Conservation (phyloP, 2,113 vertebrate species). For the Alethe castanea region DNA sequence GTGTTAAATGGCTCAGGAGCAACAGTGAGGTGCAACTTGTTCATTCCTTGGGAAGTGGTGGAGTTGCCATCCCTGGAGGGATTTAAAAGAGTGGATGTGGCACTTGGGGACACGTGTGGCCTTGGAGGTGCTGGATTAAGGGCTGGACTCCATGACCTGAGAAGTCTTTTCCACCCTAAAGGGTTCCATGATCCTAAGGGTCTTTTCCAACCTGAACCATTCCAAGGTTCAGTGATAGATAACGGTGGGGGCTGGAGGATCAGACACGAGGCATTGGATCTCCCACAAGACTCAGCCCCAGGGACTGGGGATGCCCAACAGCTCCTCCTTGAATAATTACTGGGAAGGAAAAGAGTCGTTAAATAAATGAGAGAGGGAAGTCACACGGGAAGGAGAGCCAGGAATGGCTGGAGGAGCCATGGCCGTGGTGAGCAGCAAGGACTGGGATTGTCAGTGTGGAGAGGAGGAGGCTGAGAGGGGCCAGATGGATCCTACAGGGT, state of each 20-base stretch:
- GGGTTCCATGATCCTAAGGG: neutral
- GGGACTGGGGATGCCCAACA: rapidly evolving
- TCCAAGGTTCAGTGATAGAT: neutral
- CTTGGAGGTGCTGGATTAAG: neutral
- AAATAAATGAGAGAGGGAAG: neutral
- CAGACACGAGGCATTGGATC: neutral
- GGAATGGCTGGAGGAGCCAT: neutral
- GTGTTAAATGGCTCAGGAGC: neutral
- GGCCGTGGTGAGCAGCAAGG: neutral
- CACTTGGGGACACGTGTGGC: neutral
- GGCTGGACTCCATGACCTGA: neutral
- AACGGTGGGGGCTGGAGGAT: neutral
- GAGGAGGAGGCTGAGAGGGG: neutral
- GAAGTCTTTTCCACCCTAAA: neutral
- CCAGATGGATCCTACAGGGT: neutral
- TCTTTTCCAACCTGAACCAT: neutral
- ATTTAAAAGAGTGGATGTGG: neutral
- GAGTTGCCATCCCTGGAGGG: rapidly evolving
- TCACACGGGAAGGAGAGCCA: neutral
- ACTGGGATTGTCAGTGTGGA: neutral
- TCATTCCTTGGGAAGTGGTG: neutral
- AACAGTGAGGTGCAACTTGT: neutral
- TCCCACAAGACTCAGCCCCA: neutral
- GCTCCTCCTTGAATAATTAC: neutral
- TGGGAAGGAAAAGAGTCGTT: neutral